These are phyloP conservation scores for Syritta pipiens DNA, from an alignment of 2,888 invertebrate genomes.

Conservation along the genomic window DNA sequence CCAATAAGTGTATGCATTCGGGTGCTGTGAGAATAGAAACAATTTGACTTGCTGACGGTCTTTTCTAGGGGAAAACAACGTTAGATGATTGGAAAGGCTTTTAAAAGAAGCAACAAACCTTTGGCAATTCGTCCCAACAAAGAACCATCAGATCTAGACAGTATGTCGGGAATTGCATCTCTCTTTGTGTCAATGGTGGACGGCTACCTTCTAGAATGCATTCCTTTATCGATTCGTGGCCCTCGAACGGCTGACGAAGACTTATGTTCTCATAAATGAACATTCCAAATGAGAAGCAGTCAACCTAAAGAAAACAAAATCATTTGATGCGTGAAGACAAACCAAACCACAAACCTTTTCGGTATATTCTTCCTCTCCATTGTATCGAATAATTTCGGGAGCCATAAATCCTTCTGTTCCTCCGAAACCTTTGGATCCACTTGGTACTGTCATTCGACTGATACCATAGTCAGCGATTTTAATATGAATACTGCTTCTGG, in stretches of 20 bases:
- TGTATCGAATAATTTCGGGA: slow-evolving; percentile 98
- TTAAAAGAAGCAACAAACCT: slow-evolving; percentile 72
- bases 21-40: slow-evolving; percentile 95
- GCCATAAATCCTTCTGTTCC: slow-evolving; percentile 99
- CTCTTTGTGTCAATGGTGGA: slow-evolving; percentile 91
- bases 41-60: slow-evolving; percentile 96
- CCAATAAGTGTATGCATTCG: slow-evolving; percentile 93
- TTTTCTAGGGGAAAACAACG: slow-evolving; percentile 78
- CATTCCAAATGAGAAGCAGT: slow-evolving; percentile 99
- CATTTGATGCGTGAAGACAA: background rate
- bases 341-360: slow-evolving; percentile 87
- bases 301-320: slow-evolving; percentile 83
- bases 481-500: slow-evolving; percentile 87
- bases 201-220: slow-evolving; percentile 96
- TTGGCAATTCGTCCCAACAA: slow-evolving; percentile 95
- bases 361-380: slow-evolving; percentile 99
- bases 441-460: slow-evolving; percentile 91
- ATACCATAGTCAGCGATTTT: slow-evolving; percentile 99
- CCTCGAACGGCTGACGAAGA: slow-evolving; percentile 96
- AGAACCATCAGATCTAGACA: slow-evolving; percentile 96
- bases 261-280: slow-evolving; percentile 97
- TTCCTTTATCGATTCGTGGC: slow-evolving; percentile 97
- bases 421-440: slow-evolving; percentile 97
- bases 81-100: background rate
- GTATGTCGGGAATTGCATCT: slow-evolving; percentile 91